Base-by-base conservation (phyloP, 2,888 invertebrate genomes). In the Nephrocerus scutellatus region DNA sequence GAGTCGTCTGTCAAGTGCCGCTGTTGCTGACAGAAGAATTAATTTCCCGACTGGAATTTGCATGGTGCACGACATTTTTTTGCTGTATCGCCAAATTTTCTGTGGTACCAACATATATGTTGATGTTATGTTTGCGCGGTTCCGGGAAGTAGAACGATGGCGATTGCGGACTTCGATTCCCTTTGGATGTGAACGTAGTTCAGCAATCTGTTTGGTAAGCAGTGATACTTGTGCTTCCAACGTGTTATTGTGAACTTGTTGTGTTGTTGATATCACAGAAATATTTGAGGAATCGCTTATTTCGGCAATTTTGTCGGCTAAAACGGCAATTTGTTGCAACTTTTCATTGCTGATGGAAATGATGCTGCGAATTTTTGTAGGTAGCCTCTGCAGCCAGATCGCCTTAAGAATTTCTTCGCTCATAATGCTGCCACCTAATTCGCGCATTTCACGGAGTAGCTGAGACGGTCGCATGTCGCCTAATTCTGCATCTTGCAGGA, bases 381-480 rank as follows among this genome's bases (percentile, higher is more conserved):
- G 53, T 22, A 54, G 38, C n/a, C 52, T 43, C 23, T 48, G 48
- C 18, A 54, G 30, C 51, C 47, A 53, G 14, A 55, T 32, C 4
- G 51, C 44, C 36, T 46, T 48, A n/a, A 53, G 25, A 20, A 53
- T 30, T 13, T 47, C 52, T 6, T 46, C 46, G n/a, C 32, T 38
- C 4, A 54, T 42, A 16, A 42, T 38, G 4, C 34, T 40, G 10
- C 45, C 48, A 6, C 50, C 53, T 5, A 57, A 42, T 15, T 36
- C 31, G 13, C 33, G 41, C 51, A 56, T 53, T 20, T 59, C 50
- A 2, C 48, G 39, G 1, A 52, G 36, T 6, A 57, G 39, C 14
- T 53, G 50, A 12, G 56, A 53, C 9, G 53, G 53, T 29, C 47
- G 48, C 26, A 44, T 34, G 38, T 51, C 52, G 12, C 55, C 54